Conservation (phyloP, 2,113 vertebrate species). For the Brachypteracias leptosomus region DNA sequence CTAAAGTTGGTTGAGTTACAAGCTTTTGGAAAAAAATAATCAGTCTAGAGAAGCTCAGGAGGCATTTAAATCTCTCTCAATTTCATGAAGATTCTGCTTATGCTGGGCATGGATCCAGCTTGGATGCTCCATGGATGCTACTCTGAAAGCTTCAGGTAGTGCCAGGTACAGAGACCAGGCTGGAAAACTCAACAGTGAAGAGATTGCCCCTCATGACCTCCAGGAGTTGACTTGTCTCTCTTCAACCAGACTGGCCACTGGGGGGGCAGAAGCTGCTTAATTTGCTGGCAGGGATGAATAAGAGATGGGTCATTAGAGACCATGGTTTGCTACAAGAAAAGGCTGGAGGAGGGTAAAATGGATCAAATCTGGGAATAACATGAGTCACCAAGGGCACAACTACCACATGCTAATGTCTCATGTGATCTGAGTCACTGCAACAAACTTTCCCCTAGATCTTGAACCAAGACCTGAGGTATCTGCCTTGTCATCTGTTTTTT, state of each 20-base stretch:
- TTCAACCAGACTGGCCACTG: rapidly evolving
- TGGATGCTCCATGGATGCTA: slow-evolving; percentile 21
- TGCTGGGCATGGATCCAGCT: slow-evolving; percentile 27
- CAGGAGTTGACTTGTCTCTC: not conserved
- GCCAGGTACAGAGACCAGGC: not conserved
- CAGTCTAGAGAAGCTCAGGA: slow-evolving; percentile 40
- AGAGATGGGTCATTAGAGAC: not conserved
- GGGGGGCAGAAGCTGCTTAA: not conserved
- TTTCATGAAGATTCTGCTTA: slow-evolving; percentile 57
- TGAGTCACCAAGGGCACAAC: not conserved
- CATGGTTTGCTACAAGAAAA: not conserved
- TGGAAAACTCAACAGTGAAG: not conserved
- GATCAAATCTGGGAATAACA: not conserved
- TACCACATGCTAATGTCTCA: rapidly evolving
- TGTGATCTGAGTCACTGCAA: not conserved
- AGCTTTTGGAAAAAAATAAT: slow-evolving; percentile 30
- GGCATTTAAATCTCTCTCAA: slow-evolving; percentile 49
- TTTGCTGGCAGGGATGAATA: not conserved
- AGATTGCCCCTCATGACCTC: not conserved
- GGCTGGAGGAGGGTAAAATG: not conserved
- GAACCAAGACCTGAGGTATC: not conserved
- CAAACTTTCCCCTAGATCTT: not conserved
- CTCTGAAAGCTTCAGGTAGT: slow-evolving; percentile 4
- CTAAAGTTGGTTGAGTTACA: slow-evolving; percentile 67
- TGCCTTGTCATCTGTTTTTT: not conserved